These are phyloP conservation scores for Oryzias curvinotus DNA, from an alignment of 2,113 vertebrate species.

Conservation along the genomic window DNA sequence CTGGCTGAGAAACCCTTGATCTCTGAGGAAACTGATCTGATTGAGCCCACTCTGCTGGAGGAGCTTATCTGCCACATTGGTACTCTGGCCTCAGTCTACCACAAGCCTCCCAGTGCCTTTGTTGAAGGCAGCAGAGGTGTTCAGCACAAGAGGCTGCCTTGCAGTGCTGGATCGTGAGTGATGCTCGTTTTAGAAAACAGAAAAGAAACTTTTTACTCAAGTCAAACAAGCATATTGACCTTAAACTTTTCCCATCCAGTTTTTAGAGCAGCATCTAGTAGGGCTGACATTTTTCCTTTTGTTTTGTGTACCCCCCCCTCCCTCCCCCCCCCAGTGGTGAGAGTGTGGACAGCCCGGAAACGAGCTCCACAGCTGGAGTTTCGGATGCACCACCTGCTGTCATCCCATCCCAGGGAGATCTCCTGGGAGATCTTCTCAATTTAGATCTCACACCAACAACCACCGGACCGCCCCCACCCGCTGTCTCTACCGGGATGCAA, in stretches of 20 bases:
- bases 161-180: constrained; percentile 91
- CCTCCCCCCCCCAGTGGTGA: constrained; percentile 76
- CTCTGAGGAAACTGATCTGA: constrained; percentile 96
- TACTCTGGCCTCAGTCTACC: constrained; percentile 94
- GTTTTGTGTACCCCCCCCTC: neutral
- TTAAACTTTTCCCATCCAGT: constrained; percentile 10
- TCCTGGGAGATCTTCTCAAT: constrained; percentile 93
- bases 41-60: constrained; percentile 94
- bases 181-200: constrained; percentile 9
- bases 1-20: constrained; percentile 97
- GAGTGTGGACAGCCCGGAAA: constrained; percentile 87
- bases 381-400: constrained; percentile 83
- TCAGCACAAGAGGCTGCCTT: constrained; percentile 89
- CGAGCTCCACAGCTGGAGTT: constrained; percentile 64
- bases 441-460: constrained; percentile 88
- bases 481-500: constrained; percentile 80
- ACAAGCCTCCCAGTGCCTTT: constrained; percentile 96
- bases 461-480: constrained; percentile 78
- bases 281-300: constrained; percentile 13
- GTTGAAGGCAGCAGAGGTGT: constrained; percentile 95
- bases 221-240: constrained; percentile 7
- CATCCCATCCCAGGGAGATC: constrained; percentile 91
- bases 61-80: constrained; percentile 98
- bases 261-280: constrained; percentile 15
- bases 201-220: constrained; percentile 29